These are phyloP conservation scores for Sarcophilus harrisii DNA, from an alignment of 2,797 vertebrate species.

Conservation along the genomic window DNA sequence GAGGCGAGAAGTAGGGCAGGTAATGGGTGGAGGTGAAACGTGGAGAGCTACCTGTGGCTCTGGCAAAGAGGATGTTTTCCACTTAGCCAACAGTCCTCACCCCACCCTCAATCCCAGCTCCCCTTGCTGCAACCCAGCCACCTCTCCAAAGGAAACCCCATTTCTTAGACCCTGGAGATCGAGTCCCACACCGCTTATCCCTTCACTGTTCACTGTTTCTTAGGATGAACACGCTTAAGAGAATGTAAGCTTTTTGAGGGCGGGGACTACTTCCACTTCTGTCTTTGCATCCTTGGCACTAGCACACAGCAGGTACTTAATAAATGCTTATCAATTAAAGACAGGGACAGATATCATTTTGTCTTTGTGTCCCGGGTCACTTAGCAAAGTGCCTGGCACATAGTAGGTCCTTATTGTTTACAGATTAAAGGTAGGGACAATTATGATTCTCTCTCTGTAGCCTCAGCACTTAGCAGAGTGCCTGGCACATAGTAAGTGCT, in stretches of 20 bases:
- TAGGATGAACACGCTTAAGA: slow-evolving; percentile 42
- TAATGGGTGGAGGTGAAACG: background rate
- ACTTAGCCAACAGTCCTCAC: slow-evolving; percentile 12
- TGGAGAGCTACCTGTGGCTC: slow-evolving; percentile 5
- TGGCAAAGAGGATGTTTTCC: slow-evolving; percentile 15
- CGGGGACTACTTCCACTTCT: background rate
- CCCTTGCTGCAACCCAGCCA: background rate
- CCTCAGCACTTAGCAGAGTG: too few species aligned
- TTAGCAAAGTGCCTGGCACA: too few species aligned
- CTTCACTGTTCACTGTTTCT: slow-evolving; percentile 25
- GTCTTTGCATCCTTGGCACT: background rate
- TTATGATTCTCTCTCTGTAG: too few species aligned
- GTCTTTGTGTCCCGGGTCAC: too few species aligned
- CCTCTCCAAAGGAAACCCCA: slow-evolving; percentile 44
- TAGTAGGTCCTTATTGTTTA: too few species aligned
- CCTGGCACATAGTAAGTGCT: too few species aligned
- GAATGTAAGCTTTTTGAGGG: slow-evolving; percentile 9
- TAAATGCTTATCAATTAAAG: too few species aligned
- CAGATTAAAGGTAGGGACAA: too few species aligned
- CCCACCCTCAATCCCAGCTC: slow-evolving; percentile 15
- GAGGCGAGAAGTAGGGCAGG: slow-evolving; percentile 7
- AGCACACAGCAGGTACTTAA: too few species aligned
- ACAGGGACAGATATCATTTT: too few species aligned
- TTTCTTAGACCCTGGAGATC: slow-evolving; percentile 37
- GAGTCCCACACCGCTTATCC: background rate